Base-by-base conservation (phyloP, 2,888 invertebrate genomes). In the Bugula neritina region DNA sequence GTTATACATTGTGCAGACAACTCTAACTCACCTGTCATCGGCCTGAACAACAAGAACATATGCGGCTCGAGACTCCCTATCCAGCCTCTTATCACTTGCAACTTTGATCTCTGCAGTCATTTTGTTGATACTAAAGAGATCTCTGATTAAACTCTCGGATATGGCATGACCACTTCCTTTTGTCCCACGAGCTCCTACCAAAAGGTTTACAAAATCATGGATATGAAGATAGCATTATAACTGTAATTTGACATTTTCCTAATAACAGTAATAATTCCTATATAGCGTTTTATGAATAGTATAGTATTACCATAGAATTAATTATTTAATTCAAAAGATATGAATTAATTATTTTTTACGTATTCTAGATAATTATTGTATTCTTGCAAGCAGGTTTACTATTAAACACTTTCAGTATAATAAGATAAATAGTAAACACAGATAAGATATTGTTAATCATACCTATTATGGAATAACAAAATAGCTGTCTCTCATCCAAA, bases 21-120 rank as follows among this genome's bases (percentile, higher is more conserved):
- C n/a, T n/a, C n/a, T n/a, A n/a, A n/a, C n/a, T 5, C n/a, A 63
- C 63, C 63, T 63, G 34, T 63, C 63, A 63, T 63, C 63, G 27
- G 63, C 63, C n/a, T 29, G 27, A 63, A 63, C n/a, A 29, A 63
- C 63, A 25, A 63, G 63, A 63, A 31, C 31, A 27, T 63, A 63
- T 13, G 63, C 10, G 27, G 3, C 27, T 63, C 31, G 29, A 13
- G 31, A 13, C n/a, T 63, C 63, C 34, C 63, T 25, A 31, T 63
- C 63, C n/a, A 63, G 31, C 31, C 31, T 63, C 31, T 31, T 21
- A 10, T 31, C 63, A 13, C 27, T 27, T 2, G 29, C 17, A 3
- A 63, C 29, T n/a, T 27, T 31, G 17, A 63, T 27, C 34, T 29
- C 63, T 5, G 25, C 63, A 29, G 63, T 34, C 27, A 2, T 31